Evolutionary conservation across 1,140 invertebrate genomes (phyloP).

Genomic region (Scylla paramamosain): DNA sequence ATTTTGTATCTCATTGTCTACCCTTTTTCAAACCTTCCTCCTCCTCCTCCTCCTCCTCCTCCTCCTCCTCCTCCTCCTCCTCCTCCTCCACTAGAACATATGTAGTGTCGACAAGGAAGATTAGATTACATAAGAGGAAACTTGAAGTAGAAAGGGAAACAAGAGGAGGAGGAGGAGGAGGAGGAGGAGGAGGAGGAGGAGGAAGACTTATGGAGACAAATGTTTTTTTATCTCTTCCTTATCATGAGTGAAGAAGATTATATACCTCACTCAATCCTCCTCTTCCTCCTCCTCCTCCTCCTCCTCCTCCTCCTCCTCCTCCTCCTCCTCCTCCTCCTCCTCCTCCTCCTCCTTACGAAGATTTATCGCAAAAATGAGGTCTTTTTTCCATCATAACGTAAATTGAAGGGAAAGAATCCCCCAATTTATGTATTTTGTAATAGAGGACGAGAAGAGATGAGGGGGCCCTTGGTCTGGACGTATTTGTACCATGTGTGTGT

Average conservation of each 20-base stretch:
- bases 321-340: not conserved
- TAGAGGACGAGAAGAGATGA: too few relatives aligned
- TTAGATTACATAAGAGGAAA: too few relatives aligned
- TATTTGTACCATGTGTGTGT: too few relatives aligned
- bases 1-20: too few relatives aligned
- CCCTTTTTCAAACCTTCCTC: not conserved
- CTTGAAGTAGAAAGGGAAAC: not conserved
- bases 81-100: not conserved
- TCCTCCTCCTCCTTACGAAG: not conserved
- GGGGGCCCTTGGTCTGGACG: too few relatives aligned
- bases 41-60: constrained; percentile 23
- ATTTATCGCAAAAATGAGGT: not conserved
- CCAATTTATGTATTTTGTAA: not conserved
- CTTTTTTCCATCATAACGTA: not conserved
- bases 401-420: not conserved
- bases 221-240: not conserved
- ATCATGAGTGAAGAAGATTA: not conserved
- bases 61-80: constrained; percentile 17
- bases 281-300: constrained; percentile 32
- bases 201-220: not conserved
- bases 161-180: not conserved
- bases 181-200: too few relatives aligned
- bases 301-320: constrained; percentile 22
- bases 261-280: not conserved
- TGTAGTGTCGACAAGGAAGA: too few relatives aligned